These are phyloP conservation scores for Salticus scenicus DNA, from an alignment of 2,888 invertebrate genomes.

Conservation along the genomic window DNA sequence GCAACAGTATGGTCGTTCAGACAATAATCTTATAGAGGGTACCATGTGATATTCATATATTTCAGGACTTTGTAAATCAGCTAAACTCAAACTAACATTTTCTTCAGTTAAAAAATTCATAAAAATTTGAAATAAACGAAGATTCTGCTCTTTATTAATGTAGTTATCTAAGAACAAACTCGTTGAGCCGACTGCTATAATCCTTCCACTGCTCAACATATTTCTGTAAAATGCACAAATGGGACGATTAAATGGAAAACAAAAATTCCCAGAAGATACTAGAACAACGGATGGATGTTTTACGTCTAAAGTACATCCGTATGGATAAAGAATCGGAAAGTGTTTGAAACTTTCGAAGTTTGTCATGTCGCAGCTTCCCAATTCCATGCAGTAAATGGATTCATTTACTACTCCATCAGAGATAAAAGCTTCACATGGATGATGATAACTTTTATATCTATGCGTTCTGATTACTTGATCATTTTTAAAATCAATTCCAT, in stretches of 20 bases:
- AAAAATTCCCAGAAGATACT: constrained; percentile 92
- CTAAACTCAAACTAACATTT: constrained; percentile 83
- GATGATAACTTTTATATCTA: constrained; percentile 96
- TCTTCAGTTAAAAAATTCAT: constrained; percentile 85
- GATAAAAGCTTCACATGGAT: constrained; percentile 96
- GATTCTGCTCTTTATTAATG: constrained; percentile 94
- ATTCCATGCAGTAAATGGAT: constrained; percentile 76
- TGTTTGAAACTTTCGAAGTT: neutral
- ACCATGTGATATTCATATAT: constrained; percentile 92
- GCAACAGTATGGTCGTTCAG: constrained; percentile 86
- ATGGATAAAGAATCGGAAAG: constrained; percentile 82
- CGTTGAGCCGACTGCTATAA: constrained; percentile 93
- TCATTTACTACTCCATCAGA: constrained; percentile 88
- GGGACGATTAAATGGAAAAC: constrained; percentile 94
- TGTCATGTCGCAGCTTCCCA: neutral
- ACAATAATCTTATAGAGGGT: constrained; percentile 88
- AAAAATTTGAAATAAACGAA: constrained; percentile 81
- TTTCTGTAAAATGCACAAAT: constrained; percentile 83
- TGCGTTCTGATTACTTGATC: constrained; percentile 91
- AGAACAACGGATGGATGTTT: constrained; percentile 91
- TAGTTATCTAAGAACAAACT: constrained; percentile 94
- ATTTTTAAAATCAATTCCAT: constrained; percentile 94
- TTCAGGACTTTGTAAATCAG: constrained; percentile 95
- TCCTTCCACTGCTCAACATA: constrained; percentile 80
- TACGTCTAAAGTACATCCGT: constrained; percentile 94